phyloP scores from a whole-genome alignment of 2,888 invertebrate genomes.

The Epistrophella euchroma region DNA sequence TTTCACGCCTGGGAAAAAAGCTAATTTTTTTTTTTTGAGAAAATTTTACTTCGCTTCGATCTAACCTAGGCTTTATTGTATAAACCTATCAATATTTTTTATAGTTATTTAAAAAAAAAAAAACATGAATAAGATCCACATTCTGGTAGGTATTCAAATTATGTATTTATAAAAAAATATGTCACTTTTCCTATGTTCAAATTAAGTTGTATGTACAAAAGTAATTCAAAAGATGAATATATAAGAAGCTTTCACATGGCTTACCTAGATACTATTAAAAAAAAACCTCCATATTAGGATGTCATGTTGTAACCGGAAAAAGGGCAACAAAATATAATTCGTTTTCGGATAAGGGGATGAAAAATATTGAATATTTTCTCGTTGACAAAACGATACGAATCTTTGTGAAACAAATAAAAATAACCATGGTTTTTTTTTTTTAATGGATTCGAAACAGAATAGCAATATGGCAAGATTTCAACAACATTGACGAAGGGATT shows the following conservation, averaged over 20 bases:
- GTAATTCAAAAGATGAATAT: background rate
- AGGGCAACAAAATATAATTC: background rate
- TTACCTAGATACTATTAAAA: background rate
- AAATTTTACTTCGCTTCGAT: no score
- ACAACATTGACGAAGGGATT: conserved; percentile 21
- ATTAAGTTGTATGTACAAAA: background rate
- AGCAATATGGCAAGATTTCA: conserved; percentile 24
- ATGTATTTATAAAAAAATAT: no score
- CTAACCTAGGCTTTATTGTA: no score
- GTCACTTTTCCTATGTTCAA: no score
- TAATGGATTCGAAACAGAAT: conserved; percentile 8
- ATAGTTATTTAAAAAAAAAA: no score
- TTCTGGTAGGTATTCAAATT: no score
- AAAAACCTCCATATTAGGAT: background rate
- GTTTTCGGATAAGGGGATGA: background rate
- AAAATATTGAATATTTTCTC: conserved; percentile 2
- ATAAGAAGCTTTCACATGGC: background rate
- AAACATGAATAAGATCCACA: no score
- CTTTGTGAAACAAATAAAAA: conserved; percentile 23
- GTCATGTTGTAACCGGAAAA: background rate
- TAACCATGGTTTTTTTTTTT: conserved; percentile 13
- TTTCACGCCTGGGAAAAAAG: no score
- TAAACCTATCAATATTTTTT: no score
- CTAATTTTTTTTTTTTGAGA: no score
- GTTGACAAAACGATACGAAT: conserved; percentile 17